phyloP scores from a whole-genome alignment of 2,888 invertebrate genomes.

The Tromatobia lineatoria region DNA sequence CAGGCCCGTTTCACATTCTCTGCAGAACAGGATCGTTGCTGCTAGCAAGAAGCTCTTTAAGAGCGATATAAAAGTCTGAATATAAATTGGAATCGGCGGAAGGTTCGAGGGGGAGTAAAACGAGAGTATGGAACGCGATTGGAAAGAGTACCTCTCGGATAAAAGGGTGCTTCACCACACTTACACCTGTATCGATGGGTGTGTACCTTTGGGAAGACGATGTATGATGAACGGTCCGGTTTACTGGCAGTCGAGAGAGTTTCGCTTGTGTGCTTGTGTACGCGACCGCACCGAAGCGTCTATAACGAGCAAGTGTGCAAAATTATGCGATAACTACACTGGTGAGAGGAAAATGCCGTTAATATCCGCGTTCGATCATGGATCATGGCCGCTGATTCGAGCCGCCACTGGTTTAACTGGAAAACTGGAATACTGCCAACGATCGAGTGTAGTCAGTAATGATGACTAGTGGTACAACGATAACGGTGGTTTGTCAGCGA shows the following conservation, averaged over 20 bases:
- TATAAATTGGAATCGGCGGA: constrained; percentile 61
- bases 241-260: constrained; percentile 34
- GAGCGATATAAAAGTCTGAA: constrained; percentile 60
- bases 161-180: constrained; percentile 26
- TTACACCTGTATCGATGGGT: constrained; percentile 43
- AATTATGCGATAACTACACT: constrained; percentile 13
- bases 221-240: constrained; percentile 62
- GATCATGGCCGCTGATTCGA: neutral
- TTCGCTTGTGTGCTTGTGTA: neutral
- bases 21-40: constrained; percentile 26
- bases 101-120: neutral
- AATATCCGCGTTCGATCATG: constrained; percentile 24
- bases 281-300: neutral
- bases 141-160: constrained; percentile 20
- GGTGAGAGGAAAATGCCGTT: constrained; percentile 29
- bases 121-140: constrained; percentile 39
- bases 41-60: constrained; percentile 39
- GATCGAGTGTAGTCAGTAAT: neutral
- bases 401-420: neutral
- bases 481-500: neutral
- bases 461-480: neutral
- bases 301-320: neutral
- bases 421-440: constrained; percentile 19
- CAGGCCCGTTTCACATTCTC: constrained; percentile 38
- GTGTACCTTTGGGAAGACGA: constrained; percentile 44